Conservation (phyloP, 2,113 vertebrate genomes). For the Centropristis striata region DNA sequence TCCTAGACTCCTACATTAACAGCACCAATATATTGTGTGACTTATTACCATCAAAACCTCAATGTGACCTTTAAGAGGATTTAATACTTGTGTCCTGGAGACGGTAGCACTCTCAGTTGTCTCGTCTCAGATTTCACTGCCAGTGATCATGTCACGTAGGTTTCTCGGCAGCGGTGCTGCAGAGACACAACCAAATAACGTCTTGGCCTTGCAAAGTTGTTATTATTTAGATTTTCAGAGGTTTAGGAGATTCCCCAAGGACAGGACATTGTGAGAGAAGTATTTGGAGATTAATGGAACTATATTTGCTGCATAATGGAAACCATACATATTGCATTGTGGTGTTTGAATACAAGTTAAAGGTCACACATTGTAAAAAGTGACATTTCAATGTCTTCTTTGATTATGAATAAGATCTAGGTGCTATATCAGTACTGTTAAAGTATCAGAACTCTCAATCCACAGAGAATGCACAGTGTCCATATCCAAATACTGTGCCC, state of each 20-base stretch:
- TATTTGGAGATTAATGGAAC: neutral
- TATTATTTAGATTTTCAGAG: neutral
- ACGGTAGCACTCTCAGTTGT: conserved; percentile 18
- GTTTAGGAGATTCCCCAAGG: neutral
- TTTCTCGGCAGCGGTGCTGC: neutral
- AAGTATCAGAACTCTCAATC: too few relatives aligned
- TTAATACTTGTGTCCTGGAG: conserved; percentile 33
- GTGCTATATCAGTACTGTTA: too few relatives aligned
- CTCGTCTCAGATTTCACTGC: conserved; percentile 53
- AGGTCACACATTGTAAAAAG: too few relatives aligned
- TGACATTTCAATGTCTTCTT: too few relatives aligned
- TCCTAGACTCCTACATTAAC: neutral
- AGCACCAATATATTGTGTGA: conserved; percentile 14
- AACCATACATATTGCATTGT: neutral
- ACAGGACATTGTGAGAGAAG: neutral
- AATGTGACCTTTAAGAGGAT: conserved; percentile 61
- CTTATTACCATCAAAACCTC: conserved; percentile 42
- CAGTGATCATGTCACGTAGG: conserved; percentile 29
- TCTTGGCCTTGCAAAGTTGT: neutral
- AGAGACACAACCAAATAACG: neutral
- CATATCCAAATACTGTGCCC: too few relatives aligned
- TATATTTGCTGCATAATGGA: neutral
- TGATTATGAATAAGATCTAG: too few relatives aligned
- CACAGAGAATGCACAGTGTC: too few relatives aligned
- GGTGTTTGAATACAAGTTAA: neutral